These are phyloP conservation scores for Sminthurinus aureus DNA, from an alignment of 2,888 invertebrate genomes.

Conservation along the genomic window DNA sequence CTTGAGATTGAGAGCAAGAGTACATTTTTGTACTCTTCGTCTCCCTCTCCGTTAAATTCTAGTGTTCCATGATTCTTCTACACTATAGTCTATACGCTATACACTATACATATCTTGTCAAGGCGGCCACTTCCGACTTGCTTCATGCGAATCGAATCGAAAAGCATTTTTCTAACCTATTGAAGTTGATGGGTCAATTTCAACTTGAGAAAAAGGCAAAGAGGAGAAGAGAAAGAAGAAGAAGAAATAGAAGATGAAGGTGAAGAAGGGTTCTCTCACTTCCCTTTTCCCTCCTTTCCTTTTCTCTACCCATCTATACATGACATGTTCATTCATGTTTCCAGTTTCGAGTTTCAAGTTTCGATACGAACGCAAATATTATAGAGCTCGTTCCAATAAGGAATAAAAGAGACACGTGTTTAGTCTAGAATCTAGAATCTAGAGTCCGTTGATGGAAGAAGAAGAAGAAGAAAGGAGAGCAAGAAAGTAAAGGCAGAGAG, in stretches of 20 bases:
- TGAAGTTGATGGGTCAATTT: conserved; percentile 37
- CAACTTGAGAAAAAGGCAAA: not conserved
- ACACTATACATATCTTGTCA: not conserved
- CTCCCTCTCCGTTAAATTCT: no score
- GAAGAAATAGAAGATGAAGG: no score
- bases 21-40: no score
- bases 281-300: not conserved
- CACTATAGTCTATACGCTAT: not conserved
- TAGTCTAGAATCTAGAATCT: not conserved
- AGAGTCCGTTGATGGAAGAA: no score
- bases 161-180: conserved; percentile 37
- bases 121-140: conserved; percentile 14
- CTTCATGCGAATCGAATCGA: conserved; percentile 29
- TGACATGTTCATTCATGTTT: conserved; percentile 24
- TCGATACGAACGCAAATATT: conserved; percentile 27
- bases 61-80: not conserved
- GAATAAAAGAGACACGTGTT: conserved; percentile 38
- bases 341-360: not conserved
- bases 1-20: no score
- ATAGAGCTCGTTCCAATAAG: conserved; percentile 28
- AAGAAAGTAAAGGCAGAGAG: not conserved
- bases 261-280: no score
- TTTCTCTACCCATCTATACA: conserved; percentile 15
- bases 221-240: not conserved
- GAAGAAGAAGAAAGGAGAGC: no score